These are phyloP conservation scores for Acanthococcus lagerstroemiae DNA, from an alignment of 2,888 invertebrate genomes.

Conservation along the genomic window DNA sequence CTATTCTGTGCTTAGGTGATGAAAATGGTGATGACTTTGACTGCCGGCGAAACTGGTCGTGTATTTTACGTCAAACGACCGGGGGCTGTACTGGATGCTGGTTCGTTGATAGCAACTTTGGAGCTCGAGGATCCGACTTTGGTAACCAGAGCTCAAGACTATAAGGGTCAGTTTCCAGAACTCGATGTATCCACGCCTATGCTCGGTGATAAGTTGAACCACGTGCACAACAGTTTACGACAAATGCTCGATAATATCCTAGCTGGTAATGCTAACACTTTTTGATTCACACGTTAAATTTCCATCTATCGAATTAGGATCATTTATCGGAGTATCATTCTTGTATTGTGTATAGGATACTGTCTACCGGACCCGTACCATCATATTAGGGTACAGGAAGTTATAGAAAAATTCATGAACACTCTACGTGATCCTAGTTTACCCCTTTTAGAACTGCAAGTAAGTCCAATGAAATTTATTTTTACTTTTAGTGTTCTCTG, in stretches of 20 bases:
- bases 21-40: conserved; percentile 99
- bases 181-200: conserved; percentile 52
- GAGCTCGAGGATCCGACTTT: conserved; percentile 85
- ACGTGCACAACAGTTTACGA: conserved; percentile 68
- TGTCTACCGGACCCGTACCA: conserved; percentile 83
- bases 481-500: not conserved
- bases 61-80: conserved; percentile 77
- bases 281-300: not conserved
- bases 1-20: conserved; percentile 54
- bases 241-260: conserved; percentile 78
- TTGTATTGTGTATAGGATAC: conserved; percentile 46
- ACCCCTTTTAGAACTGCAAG: conserved; percentile 78
- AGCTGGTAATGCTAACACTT: conserved; percentile 48
- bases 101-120: conserved; percentile 70
- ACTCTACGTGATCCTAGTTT: conserved; percentile 85
- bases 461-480: not conserved
- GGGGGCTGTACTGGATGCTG: conserved; percentile 86
- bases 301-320: conserved; percentile 41
- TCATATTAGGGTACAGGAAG: conserved; percentile 64
- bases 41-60: conserved; percentile 76
- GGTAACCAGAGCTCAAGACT: conserved; percentile 75
- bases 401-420: conserved; percentile 86
- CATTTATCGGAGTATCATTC: too few species aligned
- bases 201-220: conserved; percentile 76
- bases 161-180: conserved; percentile 68